Conservation (phyloP, 2,888 invertebrate species). For the Buathra laborator region DNA sequence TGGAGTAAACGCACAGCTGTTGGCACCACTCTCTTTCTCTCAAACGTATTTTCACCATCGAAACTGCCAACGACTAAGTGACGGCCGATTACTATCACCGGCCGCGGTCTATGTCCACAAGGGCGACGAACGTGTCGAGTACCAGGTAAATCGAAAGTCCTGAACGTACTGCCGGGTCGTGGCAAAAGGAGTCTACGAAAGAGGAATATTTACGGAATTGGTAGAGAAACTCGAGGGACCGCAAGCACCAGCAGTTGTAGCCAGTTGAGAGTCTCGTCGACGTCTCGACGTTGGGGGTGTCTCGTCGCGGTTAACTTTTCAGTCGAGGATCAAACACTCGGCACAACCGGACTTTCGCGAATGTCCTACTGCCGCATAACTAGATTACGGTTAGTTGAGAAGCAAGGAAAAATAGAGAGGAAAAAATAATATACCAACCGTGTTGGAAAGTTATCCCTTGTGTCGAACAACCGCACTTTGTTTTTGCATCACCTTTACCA, state of each 20-base stretch:
- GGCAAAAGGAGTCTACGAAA: conserved; percentile 46
- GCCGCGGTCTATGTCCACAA: conserved; percentile 10
- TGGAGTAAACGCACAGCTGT: conserved; percentile 2
- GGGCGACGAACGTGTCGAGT: conserved; percentile 50
- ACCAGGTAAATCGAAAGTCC: conserved; percentile 63
- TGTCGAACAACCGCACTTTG: not conserved
- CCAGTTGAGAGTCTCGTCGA: conserved; percentile 51
- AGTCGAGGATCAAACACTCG: conserved; percentile 52
- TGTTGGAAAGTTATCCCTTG: conserved; percentile 21
- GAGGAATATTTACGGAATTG: conserved; percentile 65
- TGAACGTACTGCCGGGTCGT: conserved; percentile 24
- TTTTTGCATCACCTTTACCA: not conserved
- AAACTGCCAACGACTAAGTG: not conserved
- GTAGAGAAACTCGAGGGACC: conserved; percentile 48
- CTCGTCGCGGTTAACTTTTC: conserved; percentile 67
- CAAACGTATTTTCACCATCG: not conserved
- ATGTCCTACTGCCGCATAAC: conserved; percentile 32
- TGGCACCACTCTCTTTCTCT: not conserved
- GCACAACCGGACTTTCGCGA: conserved; percentile 15
- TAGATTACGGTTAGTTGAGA: conserved; percentile 49
- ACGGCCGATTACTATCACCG: not conserved
- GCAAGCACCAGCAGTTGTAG: conserved; percentile 35
- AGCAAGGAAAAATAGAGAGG: conserved; percentile 23
- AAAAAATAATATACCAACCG: conserved; percentile 19
- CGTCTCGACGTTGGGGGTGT: conserved; percentile 40